Evolutionary conservation across 2,888 invertebrate species (phyloP).

Genomic region (Thymelicus acteon): DNA sequence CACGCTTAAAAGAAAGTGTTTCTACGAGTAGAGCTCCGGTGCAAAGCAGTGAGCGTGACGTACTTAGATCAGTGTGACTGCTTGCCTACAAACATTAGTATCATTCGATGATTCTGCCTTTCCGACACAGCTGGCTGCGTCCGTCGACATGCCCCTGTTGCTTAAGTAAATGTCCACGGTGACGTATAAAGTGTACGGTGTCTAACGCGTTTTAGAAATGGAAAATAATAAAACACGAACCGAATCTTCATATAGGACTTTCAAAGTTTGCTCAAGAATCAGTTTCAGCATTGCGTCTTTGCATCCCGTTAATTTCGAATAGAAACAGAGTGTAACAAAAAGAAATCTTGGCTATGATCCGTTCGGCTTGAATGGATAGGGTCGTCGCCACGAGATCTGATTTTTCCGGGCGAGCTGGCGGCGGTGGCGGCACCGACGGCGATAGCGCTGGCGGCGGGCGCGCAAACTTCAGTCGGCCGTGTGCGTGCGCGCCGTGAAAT

Average conservation of each 20-base stretch:
- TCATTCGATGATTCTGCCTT: conserved; percentile 66
- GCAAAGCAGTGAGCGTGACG: conserved; percentile 69
- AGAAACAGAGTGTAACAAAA: conserved; percentile 78
- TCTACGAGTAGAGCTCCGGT: conserved; percentile 50
- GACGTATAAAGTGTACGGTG: conserved; percentile 20
- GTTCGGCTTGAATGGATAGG: conserved; percentile 81
- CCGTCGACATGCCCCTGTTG: conserved; percentile 62
- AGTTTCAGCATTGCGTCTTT: conserved; percentile 49
- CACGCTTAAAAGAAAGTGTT: conserved; percentile 79
- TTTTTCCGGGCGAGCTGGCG: conserved; percentile 74
- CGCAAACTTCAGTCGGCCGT: conserved; percentile 70
- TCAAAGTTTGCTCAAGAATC: conserved; percentile 9
- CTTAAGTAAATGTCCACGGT: conserved; percentile 44
- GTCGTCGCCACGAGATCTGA: conserved; percentile 77
- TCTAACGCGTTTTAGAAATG: conserved; percentile 11
- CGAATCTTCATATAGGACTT: neutral
- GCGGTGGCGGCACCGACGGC: conserved; percentile 60
- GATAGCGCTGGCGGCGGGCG: conserved; percentile 63
- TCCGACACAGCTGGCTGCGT: conserved; percentile 71
- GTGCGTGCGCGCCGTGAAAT: conserved; percentile 82
- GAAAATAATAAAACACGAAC: neutral
- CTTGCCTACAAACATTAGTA: conserved; percentile 61
- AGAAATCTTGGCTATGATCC: conserved; percentile 71
- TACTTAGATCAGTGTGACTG: conserved; percentile 55
- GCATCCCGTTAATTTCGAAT: conserved; percentile 46